Evolutionary conservation across 2,113 vertebrate species (phyloP).

Genomic region (Pelecanoides urinatrix): DNA sequence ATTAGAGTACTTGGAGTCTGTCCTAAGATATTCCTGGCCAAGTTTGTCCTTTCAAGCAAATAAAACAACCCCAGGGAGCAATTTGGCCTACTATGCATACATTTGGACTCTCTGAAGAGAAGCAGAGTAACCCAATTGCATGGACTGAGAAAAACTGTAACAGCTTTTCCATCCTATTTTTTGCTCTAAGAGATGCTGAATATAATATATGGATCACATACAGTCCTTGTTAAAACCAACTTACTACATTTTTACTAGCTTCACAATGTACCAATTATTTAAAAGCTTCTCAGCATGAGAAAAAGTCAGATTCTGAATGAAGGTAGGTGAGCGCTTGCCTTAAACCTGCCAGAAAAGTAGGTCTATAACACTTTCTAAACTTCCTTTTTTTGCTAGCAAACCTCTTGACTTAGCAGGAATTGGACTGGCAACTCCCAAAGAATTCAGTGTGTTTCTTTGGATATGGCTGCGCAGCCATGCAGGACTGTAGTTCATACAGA

Average conservation of each 20-base stretch:
- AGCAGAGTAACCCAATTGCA: conserved; percentile 33
- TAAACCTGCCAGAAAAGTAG: not conserved
- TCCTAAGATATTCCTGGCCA: conserved; percentile 39
- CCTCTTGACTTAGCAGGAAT: not conserved
- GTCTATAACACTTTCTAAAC: not conserved
- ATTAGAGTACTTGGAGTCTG: conserved; percentile 42
- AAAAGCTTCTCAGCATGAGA: not conserved
- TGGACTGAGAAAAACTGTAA: not conserved
- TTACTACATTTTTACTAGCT: not conserved
- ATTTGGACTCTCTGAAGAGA: conserved; percentile 33
- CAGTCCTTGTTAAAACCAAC: not conserved
- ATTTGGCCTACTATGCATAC: not conserved
- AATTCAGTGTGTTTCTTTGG: not conserved
- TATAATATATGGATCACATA: not conserved
- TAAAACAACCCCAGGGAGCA: conserved; percentile 21
- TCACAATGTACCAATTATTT: not conserved
- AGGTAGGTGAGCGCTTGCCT: not conserved
- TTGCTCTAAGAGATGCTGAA: not conserved
- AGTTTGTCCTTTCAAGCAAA: conserved; percentile 45
- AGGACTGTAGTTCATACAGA: not conserved
- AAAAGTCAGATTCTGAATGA: not conserved
- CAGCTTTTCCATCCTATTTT: not conserved
- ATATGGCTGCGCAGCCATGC: not conserved
- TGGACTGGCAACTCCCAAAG: not conserved
- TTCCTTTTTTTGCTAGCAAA: not conserved